Evolutionary conservation across 2,113 vertebrate species (phyloP), one percentile per base, ranked within the genome.

Genomic region (Hyaena hyaena): DNA sequence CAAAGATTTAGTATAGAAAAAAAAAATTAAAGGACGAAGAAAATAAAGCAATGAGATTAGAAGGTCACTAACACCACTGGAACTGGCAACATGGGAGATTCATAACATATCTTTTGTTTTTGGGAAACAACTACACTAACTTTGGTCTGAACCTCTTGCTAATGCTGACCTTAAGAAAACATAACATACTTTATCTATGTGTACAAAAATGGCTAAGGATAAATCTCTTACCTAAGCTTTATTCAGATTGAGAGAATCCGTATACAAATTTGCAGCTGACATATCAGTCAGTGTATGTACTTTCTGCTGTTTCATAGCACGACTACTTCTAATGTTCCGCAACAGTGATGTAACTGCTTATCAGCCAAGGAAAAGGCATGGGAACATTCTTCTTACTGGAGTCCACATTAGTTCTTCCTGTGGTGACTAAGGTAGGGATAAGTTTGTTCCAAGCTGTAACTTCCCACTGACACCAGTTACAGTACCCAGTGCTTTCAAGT

Each of bases 21-120:
- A 76, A 86, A 92, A 86, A 92, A 73, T 97, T 33, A 88, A 92
- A 94, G 26, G 7, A 53, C 71, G 12, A 14, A 81, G 80, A 90
- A 91, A 93, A 69, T 80, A 88, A 92, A 95, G 50, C 77, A 96
- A 66, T 31, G 83, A 92, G 58, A 96, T 97, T 88, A 96, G 80
- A 94, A 93, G 19, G n/a, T 96, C 14, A 9, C 14, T 95, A 74
- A 95, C 45, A 93, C 50, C 82, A 69, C 7, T 97, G 68, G 12
- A 86, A 84, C 73, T 83, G 48, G 55, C 50, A 93, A 55, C 43
- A 76, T 79, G 26, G 33, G 12, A 83, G 43, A 33, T 90, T 95
- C 17, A 1, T 83, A 84, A 80, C 23, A 83, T 83, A 43, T 74
- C 26, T 97, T 96, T 97, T 92, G 39, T 85, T 79, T 77, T 2